Evolutionary conservation across 2,797 vertebrate genomes (phyloP), one percentile per base, ranked within the genome.

Genomic region (Pempheris klunzingeri): DNA sequence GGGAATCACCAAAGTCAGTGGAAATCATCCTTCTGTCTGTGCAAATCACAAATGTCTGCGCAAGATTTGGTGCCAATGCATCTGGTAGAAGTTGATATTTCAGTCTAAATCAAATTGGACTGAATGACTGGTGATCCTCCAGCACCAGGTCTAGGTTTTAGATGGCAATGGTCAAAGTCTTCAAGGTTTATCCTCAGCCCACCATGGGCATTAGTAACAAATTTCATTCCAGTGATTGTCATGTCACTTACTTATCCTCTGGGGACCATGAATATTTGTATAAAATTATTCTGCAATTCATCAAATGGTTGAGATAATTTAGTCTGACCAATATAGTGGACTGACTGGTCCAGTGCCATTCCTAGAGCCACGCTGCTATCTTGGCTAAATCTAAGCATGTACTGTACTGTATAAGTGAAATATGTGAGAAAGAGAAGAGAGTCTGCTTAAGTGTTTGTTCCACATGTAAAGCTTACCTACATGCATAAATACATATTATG

Each of bases 401-500:
- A 3, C 15, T 38, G 17, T 14, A 3, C 15, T 7, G 41, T 52
- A n/a, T 20, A 22, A 34, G 14, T 41, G 20, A 50, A 63, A 50
- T 30, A 30, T 58, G 52, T 46, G 50, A 55, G 30, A 74, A 57
- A 60, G 22, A 66, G 18, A 44, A 52, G 0, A 62, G 14, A 14
- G 17, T 3, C n/a, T 26, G 32, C 49, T 44, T 12, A 18, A 22
- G 17, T 24, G 24, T 38, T 49, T 70, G 30, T 39, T 73, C 26
- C 20, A 53, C 34, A 26, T 57, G 14, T 39, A 68, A n/a, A 17
- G 47, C 30, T 34, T 34, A 28, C 17, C 12, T 60, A 18, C 22
- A 41, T 43, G 53, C 18, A 58, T 1, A 13, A 10, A 41, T 52
- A 63, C 59, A 74, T 60, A 52, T 58, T 32, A 39, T 39, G 38